A percentile compares a stretch with the other conserved stretches of the same genome.
Conservation (phyloP, 1,140 invertebrate genomes). For the Aphelenchoides besseyi region DNA sequence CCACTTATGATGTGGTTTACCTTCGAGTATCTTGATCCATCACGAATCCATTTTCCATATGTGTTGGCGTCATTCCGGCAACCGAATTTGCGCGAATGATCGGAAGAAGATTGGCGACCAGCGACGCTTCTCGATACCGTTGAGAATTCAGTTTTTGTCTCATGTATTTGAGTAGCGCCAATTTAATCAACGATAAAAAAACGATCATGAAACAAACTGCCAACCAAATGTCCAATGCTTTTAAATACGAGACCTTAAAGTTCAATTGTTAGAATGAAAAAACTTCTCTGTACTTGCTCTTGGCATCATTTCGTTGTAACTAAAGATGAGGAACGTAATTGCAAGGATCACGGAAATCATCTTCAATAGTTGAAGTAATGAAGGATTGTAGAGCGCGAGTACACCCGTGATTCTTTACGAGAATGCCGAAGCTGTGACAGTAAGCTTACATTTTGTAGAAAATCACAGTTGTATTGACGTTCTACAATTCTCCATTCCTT, state of each 20-base stretch:
- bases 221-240: slow-evolving; percentile 91
- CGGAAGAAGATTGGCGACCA: neutral
- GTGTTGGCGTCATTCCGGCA: neutral
- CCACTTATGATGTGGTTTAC: neutral
- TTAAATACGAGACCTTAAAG: slow-evolving; percentile 70
- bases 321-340: slow-evolving; percentile 97
- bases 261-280: slow-evolving; percentile 18
- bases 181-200: slow-evolving; percentile 61
- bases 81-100: slow-evolving; percentile 1
- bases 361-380: too few relatives aligned
- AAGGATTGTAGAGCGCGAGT: too few relatives aligned
- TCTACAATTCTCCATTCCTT: too few relatives aligned
- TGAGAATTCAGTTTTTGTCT: slow-evolving; percentile 38
- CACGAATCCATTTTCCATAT: neutral
- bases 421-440: too few relatives aligned
- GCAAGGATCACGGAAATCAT: slow-evolving; percentile 88
- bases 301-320: slow-evolving; percentile 90
- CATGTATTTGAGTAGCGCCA: slow-evolving; percentile 62
- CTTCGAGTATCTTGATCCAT: neutral
- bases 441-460: too few relatives aligned
- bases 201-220: slow-evolving; percentile 69
- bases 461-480: too few relatives aligned
- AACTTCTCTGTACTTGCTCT: slow-evolving; percentile 71
- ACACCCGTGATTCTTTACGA: too few relatives aligned
- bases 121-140: neutral